Conservation (phyloP, 2,888 invertebrate genomes). For the Tetrapedia diversipes region DNA sequence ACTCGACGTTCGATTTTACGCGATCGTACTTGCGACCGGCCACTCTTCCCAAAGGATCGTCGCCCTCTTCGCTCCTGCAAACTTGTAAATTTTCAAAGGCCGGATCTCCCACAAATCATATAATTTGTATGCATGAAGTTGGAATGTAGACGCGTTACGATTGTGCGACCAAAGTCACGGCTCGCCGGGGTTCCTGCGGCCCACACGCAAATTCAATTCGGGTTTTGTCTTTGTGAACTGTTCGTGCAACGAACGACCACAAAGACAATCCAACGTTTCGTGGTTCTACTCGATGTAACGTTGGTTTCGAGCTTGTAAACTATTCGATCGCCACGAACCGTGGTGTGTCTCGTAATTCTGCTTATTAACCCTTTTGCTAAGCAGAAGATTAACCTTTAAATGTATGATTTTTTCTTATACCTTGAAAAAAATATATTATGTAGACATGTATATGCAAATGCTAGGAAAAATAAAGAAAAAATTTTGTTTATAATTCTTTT, state of each 20-base stretch:
- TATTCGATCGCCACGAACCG: background rate
- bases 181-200: conserved; percentile 49
- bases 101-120: conserved; percentile 50
- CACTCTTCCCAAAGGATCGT: conserved; percentile 5
- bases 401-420: no score
- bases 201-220: conserved; percentile 52
- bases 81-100: conserved; percentile 47
- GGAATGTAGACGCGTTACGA: conserved; percentile 49
- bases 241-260: conserved; percentile 50
- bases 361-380: no score
- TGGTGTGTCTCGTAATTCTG: conserved; percentile 9
- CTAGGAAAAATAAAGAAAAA: no score
- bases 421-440: no score
- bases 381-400: no score
- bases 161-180: conserved; percentile 42
- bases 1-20: conserved; percentile 8
- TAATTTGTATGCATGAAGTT: conserved; percentile 58
- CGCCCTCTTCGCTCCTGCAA: background rate
- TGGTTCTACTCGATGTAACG: background rate
- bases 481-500: no score
- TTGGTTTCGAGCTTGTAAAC: background rate
- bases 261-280: conserved; percentile 41
- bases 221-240: conserved; percentile 20
- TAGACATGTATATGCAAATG: no score
- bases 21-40: conserved; percentile 27